A percentile compares a stretch with the other conserved stretches of the same genome.
These are phyloP conservation scores for Acanthis flammea DNA, from an alignment of 2,797 vertebrate genomes.

Conservation along the genomic window DNA sequence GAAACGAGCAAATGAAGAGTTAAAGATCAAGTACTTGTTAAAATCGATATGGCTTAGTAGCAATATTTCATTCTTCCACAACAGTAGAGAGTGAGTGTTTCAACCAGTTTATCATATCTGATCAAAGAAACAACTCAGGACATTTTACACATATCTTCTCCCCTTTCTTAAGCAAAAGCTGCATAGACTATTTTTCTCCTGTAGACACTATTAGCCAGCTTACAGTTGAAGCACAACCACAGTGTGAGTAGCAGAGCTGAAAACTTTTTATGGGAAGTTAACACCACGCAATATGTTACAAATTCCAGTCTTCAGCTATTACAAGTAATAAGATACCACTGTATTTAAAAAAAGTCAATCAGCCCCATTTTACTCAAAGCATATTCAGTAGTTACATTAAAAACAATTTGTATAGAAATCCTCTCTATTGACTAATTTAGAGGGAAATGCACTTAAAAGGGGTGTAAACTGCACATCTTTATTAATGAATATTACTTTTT, in stretches of 20 bases:
- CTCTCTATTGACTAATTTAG: constrained; percentile 5
- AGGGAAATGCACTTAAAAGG: constrained; percentile 40
- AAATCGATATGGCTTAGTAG: constrained; percentile 3
- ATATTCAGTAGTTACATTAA: constrained; percentile 12
- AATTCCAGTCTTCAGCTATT: constrained; percentile 39
- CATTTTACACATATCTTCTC: not conserved
- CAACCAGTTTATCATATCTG: not conserved
- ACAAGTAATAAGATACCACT: constrained; percentile 42
- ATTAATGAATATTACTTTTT: constrained; percentile 20
- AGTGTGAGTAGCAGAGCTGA: constrained; percentile 16
- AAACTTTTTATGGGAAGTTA: constrained; percentile 50
- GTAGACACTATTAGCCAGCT: not conserved
- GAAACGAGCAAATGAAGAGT: not conserved
- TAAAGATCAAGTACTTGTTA: not conserved
- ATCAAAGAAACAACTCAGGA: constrained; percentile 7
- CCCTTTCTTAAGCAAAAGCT: not conserved
- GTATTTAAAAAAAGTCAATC: constrained; percentile 31
- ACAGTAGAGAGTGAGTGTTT: not conserved
- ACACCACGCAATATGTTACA: not conserved
- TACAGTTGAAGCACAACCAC: constrained; percentile 26
- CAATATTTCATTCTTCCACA: not conserved
- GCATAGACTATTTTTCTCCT: not conserved
- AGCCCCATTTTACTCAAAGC: constrained; percentile 30
- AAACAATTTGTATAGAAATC: constrained; percentile 36
- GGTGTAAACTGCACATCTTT: not conserved